phyloP scores from a whole-genome alignment of 2,113 vertebrate species.

The Galbula dea region DNA sequence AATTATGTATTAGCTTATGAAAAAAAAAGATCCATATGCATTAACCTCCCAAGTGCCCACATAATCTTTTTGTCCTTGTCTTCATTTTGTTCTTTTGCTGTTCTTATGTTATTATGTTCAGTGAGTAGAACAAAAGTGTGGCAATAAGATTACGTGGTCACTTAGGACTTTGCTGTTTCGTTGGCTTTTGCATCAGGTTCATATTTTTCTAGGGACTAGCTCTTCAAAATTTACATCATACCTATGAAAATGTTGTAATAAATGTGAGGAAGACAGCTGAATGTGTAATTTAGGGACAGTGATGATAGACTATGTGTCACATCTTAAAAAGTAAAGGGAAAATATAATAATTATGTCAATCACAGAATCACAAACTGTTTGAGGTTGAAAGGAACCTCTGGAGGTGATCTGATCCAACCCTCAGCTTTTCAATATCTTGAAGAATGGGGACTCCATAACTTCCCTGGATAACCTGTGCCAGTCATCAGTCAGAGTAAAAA shows the following conservation, averaged over 20 bases:
- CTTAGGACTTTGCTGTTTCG: background rate
- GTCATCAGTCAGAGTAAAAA: background rate
- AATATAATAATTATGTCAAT: background rate
- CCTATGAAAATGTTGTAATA: background rate
- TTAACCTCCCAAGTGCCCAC: background rate
- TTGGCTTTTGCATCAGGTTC: background rate
- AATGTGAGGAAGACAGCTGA: background rate
- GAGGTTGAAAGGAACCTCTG: background rate
- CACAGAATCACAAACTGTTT: background rate
- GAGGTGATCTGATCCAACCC: background rate
- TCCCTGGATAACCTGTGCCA: background rate
- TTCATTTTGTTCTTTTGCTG: background rate
- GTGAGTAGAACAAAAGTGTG: background rate
- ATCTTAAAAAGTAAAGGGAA: background rate
- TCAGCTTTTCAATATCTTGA: background rate
- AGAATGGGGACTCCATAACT: background rate
- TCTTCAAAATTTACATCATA: background rate
- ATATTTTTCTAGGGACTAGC: background rate
- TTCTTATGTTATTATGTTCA: background rate
- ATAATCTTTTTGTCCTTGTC: slow-evolving; percentile 7
- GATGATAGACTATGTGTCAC: background rate
- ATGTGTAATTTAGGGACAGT: background rate
- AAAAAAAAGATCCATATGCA: background rate
- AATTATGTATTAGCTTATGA: background rate
- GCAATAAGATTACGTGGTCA: background rate